Conservation (phyloP, 2,797 vertebrate species). For the Chloroceryle inda region DNA sequence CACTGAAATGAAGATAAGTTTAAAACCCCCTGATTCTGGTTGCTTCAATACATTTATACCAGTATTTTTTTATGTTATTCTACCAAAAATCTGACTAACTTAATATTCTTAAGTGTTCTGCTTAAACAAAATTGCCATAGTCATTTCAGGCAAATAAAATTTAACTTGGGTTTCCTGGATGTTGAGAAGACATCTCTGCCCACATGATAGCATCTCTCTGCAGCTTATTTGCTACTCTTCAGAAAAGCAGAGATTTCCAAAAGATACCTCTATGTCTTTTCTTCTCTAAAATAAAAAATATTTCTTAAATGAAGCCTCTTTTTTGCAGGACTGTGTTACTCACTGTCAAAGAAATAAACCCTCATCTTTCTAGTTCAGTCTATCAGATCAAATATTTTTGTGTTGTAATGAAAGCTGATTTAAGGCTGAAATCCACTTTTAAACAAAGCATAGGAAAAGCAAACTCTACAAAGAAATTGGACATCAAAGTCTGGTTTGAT, state of each 20-base stretch:
- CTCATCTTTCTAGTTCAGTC: background rate
- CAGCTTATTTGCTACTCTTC: background rate
- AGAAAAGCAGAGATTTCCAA: background rate
- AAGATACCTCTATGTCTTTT: background rate
- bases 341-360: background rate
- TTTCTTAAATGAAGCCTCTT: background rate
- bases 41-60: background rate
- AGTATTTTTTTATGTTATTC: background rate
- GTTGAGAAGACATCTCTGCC: background rate
- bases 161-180: background rate
- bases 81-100: background rate
- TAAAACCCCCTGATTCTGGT: fast-evolving
- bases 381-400: background rate
- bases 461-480: background rate
- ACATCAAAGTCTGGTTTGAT: background rate
- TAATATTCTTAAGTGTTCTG: background rate
- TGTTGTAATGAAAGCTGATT: background rate
- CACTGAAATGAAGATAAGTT: background rate
- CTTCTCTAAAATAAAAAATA: background rate
- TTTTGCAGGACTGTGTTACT: background rate
- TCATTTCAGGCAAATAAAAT: background rate
- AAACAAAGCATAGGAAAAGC: background rate
- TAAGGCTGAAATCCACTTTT: background rate
- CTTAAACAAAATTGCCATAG: background rate
- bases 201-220: background rate